Base-by-base conservation (phyloP, 1,140 invertebrate genomes). In the Hydropsyche tenuis region DNA sequence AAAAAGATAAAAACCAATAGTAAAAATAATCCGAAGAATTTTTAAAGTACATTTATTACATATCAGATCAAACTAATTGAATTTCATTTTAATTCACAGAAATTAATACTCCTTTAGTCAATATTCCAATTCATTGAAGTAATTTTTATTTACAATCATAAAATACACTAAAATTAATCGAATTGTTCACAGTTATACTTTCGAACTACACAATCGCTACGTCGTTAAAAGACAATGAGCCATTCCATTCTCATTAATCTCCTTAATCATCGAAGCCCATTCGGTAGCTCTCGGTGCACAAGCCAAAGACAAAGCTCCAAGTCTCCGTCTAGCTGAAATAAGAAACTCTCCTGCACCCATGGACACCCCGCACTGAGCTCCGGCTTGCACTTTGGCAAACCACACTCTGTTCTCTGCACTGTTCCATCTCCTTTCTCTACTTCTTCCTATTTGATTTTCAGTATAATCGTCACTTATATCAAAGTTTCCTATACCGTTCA, bases 291-390 rank as follows among this genome's bases (percentile, higher is more conserved):
- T 85, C 0, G 93, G 92, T 0, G 92, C 91, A 78, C 93, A 94
- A 0, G 87, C 86, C 16, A 94, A 81, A 1, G 88, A 84, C n/a
- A 91, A 83, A 42, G 90, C 86, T 1, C 91, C 92, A 9, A 95
- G 85, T 74, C 90, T 86, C 71, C 90, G 85, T 69, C 90, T 85
- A 12, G 92, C 93, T 87, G 94, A 92, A 81, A 94, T 90, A 37
- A 94, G 86, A 84, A 94, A 94, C 82, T 93, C 90, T 0, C 92
- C 92, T 6, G 86, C 83, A 6, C 92, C 92, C 25, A 89, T 87
- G 30, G 86, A 82, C 16, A 91, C 90, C 6, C 90, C 90, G 80
- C 93, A 94, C 64, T 87, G 85, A 11, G 88, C 84, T 0, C 89
- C 85, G 37, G 92, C 87, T 46, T 89, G 85, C 1, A 90, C 79